Evolutionary conservation across 2,888 invertebrate species (phyloP), one percentile per base, ranked within the genome.

Genomic region (Carterocephalus palaemon): DNA sequence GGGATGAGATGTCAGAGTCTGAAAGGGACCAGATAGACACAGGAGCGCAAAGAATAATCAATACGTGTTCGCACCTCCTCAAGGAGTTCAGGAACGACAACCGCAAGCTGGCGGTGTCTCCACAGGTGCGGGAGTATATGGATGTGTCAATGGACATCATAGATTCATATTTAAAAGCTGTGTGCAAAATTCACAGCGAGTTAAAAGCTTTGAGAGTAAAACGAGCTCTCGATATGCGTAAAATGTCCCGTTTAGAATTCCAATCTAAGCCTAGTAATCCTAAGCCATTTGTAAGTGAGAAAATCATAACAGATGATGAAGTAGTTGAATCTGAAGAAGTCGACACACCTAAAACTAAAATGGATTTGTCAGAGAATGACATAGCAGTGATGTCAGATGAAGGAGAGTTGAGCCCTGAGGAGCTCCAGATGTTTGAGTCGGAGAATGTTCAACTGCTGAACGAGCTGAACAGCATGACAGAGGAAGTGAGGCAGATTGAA

Each of bases 391-490:
- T 81, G 49, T 84, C 85, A 3, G 89, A 90, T 59, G 92, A 92
- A 40, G 90, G 91, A 24, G 90, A 92, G 47, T 70, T 96, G 0
- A 93, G 93, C 49, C 88, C 93, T 0, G 97, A 97, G 66, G 97
- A 98, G 73, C 85, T 96, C 48, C 97, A 97, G 75, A 92, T 97
- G 90, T 95, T 97, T 75, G 95, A 97, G 73, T 91, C 92, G 0
- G 98, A 98, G 83, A 98, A 98, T 76, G 90, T 93, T 42, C 93
- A 93, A 54, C 80, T 98, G 5, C 92, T 93, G 62, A 94, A 95
- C 66, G 95, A 97, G 59, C 82, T 98, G 33, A 96, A 95, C 70
- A 94, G 92, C 46, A 88, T 97, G 67, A 93, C 94, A 0, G 96
- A 97, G 64, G 98, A 98, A 82, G 95, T 98, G 0, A 92, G 92